phyloP scores from a whole-genome alignment of 2,113 vertebrate genomes.

The Micromys minutus region DNA sequence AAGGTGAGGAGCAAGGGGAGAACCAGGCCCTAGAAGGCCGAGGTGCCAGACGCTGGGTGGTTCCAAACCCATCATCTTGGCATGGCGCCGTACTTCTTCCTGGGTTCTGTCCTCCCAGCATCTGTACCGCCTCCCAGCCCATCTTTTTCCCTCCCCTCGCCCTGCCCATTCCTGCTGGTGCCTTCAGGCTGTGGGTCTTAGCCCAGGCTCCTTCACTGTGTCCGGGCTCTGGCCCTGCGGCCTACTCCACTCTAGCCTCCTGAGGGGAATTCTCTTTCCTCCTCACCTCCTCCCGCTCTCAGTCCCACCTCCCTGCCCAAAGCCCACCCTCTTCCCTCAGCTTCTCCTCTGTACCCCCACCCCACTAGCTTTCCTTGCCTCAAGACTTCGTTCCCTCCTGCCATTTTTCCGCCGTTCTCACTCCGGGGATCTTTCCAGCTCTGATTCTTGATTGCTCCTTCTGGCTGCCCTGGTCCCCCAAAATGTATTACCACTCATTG shows the following conservation, averaged over 20 bases:
- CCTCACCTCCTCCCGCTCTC: neutral
- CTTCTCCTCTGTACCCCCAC: neutral
- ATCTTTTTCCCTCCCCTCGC: neutral
- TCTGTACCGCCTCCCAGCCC: no score
- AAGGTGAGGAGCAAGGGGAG: neutral
- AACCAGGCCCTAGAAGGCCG: neutral
- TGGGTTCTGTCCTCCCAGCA: neutral
- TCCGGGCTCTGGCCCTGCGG: neutral
- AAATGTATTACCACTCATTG: neutral
- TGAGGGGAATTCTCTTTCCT: neutral
- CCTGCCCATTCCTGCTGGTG: neutral
- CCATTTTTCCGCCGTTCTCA: neutral
- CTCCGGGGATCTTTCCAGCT: neutral
- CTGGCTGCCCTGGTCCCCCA: no score
- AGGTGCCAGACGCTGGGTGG: accelerated
- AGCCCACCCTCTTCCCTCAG: neutral
- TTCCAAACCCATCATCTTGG: neutral
- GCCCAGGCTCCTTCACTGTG: neutral
- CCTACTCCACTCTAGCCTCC: neutral
- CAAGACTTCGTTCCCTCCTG: neutral
- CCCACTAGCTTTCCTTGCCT: neutral
- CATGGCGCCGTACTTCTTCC: no score
- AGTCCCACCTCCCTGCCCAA: neutral
- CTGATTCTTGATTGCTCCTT: neutral
- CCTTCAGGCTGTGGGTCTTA: accelerated